Base-by-base conservation (phyloP, 1,140 invertebrate species). In the Bicyclus anynana region DNA sequence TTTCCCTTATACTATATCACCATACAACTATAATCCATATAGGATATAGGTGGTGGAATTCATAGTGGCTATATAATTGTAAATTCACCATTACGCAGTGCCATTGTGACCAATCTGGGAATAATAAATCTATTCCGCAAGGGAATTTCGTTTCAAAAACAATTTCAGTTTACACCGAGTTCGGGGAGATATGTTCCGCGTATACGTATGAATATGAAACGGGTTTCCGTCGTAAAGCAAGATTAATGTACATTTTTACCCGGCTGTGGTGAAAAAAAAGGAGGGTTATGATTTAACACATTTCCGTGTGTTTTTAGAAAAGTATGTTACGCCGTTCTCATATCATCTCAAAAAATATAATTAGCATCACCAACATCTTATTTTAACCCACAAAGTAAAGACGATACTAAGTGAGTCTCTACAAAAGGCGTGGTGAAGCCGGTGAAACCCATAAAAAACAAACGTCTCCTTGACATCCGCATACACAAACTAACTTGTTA, bases 141-240 rank as follows among this genome's bases (percentile, higher is more conserved):
- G 37, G 37, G 14, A 40, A 40, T 40, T 17, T 13, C 13, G 37
- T 17, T 18, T 40, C 37, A 40, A 33, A 33, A 33, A 33, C 29
- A 33, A 33, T 33, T 33, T 33, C 29, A 33, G 29, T 33, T 33
- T 6, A 33, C 29, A 33, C 10, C 10, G 29, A 33, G 29, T 33
- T 12, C 29, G 29, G 29, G 12, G 2, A n/a, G 16, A 14, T 40
- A 12, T 13, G 37, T 18, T 16, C 10, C 37, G 2, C n/a, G 3
- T n/a, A 10, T 40, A 40, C 37, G 17, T 18, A 40, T 40, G 37
- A 40, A 40, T 40, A 40, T 40, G 37, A 18, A 40, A 40, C 14
- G 37, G 5, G 29, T 33, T 6, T 1, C 29, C 2, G 4, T 0
- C 10, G 7, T 33, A 12, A 33, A 33, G 29, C n/a, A 10, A 33